These are phyloP conservation scores for Enteromius argenteus DNA, from an alignment of 2,797 vertebrate genomes.

Conservation along the genomic window DNA sequence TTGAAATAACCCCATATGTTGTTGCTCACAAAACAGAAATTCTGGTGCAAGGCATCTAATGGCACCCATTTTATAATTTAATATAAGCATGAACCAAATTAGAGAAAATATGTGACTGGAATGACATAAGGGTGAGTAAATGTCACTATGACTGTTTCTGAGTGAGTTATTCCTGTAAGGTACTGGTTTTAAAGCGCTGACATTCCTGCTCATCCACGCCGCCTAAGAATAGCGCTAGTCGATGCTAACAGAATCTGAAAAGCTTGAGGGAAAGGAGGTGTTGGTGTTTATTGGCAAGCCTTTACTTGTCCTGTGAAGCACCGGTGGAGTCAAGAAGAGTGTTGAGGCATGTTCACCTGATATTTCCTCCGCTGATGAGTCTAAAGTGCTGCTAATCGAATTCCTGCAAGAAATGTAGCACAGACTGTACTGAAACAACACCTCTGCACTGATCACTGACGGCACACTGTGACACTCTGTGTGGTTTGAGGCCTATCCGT, in stretches of 20 bases:
- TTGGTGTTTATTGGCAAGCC: slow-evolving; percentile 29
- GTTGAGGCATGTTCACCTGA: slow-evolving; percentile 43
- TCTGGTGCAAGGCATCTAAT: background rate
- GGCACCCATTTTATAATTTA: background rate
- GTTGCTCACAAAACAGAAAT: background rate
- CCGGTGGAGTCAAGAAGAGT: background rate
- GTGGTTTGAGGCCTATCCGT: background rate
- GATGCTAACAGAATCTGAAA: slow-evolving; percentile 32
- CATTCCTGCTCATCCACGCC: background rate
- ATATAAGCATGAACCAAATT: background rate
- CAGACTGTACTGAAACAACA: background rate
- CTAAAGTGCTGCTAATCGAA: slow-evolving; percentile 31
- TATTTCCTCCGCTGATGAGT: background rate
- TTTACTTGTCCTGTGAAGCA: slow-evolving; percentile 16
- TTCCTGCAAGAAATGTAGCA: background rate
- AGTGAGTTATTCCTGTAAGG: background rate
- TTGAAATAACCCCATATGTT: background rate
- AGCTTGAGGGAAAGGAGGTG: slow-evolving; percentile 21
- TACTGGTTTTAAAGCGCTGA: background rate
- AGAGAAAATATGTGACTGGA: background rate
- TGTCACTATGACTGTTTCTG: background rate
- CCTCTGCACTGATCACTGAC: background rate
- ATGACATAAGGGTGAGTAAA: background rate
- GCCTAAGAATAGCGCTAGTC: background rate
- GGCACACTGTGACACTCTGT: background rate